Percentiles rank a stretch among this genome's conserved stretches.
phyloP scores from a whole-genome alignment of 2,888 invertebrate species.

The Tanaodytes sp. region DNA sequence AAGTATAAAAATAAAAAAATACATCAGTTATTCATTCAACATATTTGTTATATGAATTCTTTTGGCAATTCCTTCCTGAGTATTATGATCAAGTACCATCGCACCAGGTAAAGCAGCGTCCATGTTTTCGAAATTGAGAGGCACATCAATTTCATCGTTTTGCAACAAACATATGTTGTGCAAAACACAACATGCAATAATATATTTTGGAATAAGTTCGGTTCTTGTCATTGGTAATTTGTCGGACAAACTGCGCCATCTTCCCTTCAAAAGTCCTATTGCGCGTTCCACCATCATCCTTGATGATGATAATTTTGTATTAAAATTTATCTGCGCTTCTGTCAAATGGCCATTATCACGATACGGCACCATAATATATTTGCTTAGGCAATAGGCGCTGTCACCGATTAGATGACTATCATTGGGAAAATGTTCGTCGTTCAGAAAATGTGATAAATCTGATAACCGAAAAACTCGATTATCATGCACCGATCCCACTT shows the following conservation, averaged over 20 bases:
- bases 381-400: conserved; percentile 38
- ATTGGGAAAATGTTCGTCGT: conserved; percentile 26
- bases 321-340: conserved; percentile 31
- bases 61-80: too few relatives aligned
- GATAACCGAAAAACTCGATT: conserved; percentile 38
- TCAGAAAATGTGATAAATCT: conserved; percentile 22
- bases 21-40: too few relatives aligned
- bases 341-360: conserved; percentile 41
- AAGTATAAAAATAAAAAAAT: too few relatives aligned
- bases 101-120: too few relatives aligned
- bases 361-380: conserved; percentile 44
- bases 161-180: background rate
- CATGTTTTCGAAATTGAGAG: too few relatives aligned
- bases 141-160: background rate
- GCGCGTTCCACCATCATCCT: conserved; percentile 37
- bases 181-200: conserved; percentile 4
- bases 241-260: background rate
- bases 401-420: conserved; percentile 40
- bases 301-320: conserved; percentile 25
- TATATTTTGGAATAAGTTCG: conserved; percentile 1
- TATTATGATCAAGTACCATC: too few relatives aligned
- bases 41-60: too few relatives aligned
- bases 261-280: conserved; percentile 7
- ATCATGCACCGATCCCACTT: conserved; percentile 46
- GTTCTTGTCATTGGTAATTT: background rate